Evolutionary conservation across 1,140 invertebrate species (phyloP).

Genomic region (Drosophila athabasca): DNA sequence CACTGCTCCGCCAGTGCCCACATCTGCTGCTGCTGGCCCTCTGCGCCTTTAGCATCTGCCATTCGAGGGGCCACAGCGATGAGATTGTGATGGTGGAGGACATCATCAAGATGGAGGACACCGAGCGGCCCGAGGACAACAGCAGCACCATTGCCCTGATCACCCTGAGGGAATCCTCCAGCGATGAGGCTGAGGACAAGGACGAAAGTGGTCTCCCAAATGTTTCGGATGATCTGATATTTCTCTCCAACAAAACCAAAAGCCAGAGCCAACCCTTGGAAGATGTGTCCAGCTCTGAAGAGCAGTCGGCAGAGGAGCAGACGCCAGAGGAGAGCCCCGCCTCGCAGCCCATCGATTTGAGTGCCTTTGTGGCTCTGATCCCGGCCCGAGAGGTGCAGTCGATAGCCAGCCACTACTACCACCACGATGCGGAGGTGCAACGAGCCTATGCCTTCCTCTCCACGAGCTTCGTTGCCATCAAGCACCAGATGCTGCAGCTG

Average conservation of each 20-base stretch:
- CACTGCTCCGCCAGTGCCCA: not conserved
- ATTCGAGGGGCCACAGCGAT: slow-evolving; percentile 17
- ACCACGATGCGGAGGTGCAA: slow-evolving; percentile 72
- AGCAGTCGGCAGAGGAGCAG: not conserved
- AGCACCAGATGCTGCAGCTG: slow-evolving; percentile 51
- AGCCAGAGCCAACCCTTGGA: slow-evolving; percentile 14
- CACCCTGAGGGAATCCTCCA: slow-evolving; percentile 40
- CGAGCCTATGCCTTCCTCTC: slow-evolving; percentile 61
- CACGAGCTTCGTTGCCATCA: slow-evolving; percentile 55
- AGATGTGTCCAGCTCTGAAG: slow-evolving; percentile 27
- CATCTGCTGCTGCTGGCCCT: slow-evolving; percentile 11
- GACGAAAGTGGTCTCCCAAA: slow-evolving; percentile 24
- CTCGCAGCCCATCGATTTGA: slow-evolving; percentile 60
- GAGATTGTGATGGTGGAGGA: slow-evolving; percentile 38
- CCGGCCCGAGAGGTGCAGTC: slow-evolving; percentile 57
- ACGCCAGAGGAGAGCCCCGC: slow-evolving; percentile 6
- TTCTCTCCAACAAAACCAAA: slow-evolving; percentile 37
- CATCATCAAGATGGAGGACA: slow-evolving; percentile 15
- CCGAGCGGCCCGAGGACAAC: slow-evolving; percentile 1
- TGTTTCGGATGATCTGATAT: slow-evolving; percentile 71
- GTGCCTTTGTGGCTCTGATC: slow-evolving; percentile 67
- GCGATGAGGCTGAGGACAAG: slow-evolving; percentile 43
- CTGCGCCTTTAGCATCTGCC: not conserved
- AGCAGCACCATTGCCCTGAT: slow-evolving; percentile 43
- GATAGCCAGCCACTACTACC: slow-evolving; percentile 67